Conservation (phyloP, 2,797 vertebrate species). For the Eupleurogrammus muticus region DNA sequence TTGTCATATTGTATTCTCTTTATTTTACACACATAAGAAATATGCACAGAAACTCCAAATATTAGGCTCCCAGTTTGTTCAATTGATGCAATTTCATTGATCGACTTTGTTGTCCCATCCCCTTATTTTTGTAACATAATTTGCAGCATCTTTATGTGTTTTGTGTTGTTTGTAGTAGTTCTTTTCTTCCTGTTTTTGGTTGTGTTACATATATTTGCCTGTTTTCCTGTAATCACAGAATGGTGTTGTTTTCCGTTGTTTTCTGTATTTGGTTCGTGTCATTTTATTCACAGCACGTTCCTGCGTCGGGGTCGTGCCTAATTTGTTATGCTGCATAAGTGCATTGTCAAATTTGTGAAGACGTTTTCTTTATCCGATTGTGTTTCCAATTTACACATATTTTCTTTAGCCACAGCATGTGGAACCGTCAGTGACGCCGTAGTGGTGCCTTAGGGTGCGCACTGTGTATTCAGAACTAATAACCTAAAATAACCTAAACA, state of each 20-base stretch:
- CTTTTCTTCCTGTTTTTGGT: too few species aligned
- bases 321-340: neutral
- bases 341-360: neutral
- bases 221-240: neutral
- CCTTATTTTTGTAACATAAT: too few species aligned
- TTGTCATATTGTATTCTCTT: too few species aligned
- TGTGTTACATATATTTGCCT: neutral
- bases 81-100: too few species aligned
- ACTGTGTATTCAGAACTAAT: conserved; percentile 1
- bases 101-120: too few species aligned
- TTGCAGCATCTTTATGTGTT: neutral
- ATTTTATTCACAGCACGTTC: too few species aligned
- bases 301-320: neutral
- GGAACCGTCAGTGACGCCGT: neutral
- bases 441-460: neutral
- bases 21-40: too few species aligned
- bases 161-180: neutral
- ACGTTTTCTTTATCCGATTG: neutral
- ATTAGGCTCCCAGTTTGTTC: too few species aligned
- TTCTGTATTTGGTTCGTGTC: neutral
- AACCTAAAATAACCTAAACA: conserved; percentile 20
- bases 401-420: neutral
- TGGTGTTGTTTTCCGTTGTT: neutral
- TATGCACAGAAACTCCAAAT: too few species aligned
- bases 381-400: neutral